Evolutionary conservation across 2,113 vertebrate species (phyloP).

Genomic region (Pionites leucogaster): DNA sequence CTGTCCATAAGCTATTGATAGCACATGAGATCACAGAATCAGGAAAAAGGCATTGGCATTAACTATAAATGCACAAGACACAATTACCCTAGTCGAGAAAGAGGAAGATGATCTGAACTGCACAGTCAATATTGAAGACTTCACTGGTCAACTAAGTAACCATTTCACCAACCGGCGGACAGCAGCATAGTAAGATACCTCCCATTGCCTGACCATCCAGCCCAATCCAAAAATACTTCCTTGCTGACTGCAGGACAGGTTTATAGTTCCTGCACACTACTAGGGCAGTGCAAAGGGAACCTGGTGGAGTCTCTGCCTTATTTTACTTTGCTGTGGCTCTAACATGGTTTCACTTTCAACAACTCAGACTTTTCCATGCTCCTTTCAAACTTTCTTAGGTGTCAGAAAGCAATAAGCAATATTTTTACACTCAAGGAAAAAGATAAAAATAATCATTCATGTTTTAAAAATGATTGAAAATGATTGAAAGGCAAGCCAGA

Average conservation of each 20-base stretch:
- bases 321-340: not conserved
- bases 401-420: not conserved
- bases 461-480: not conserved
- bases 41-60: not conserved
- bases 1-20: not conserved
- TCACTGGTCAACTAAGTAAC: fast-evolving
- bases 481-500: not conserved
- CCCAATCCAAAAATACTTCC: not conserved
- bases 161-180: not conserved
- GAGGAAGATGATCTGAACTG: not conserved
- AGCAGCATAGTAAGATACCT: not conserved
- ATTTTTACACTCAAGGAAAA: not conserved
- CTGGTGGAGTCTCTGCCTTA: not conserved
- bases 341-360: not conserved
- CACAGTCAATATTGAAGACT: not conserved
- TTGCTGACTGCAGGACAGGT: not conserved
- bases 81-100: not conserved
- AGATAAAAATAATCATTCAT: not conserved
- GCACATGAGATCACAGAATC: not conserved
- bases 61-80: not conserved
- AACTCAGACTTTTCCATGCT: not conserved
- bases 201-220: not conserved
- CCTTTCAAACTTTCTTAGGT: not conserved
- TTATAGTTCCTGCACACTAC: not conserved
- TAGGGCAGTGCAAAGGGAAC: not conserved